phyloP scores from a whole-genome alignment of 2,113 vertebrate genomes.

The Rana temporaria region DNA sequence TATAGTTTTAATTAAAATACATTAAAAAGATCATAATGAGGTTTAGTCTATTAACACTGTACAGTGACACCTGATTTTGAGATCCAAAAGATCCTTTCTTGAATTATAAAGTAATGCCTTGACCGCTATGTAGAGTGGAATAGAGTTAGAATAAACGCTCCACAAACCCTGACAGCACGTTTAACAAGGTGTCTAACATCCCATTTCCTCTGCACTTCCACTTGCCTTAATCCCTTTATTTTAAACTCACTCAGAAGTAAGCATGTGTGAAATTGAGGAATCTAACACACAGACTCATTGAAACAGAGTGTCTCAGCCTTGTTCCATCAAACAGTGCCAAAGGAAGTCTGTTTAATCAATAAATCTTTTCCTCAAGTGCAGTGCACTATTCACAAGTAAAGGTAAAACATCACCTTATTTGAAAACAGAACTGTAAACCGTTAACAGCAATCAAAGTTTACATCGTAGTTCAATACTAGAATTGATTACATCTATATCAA shows the following conservation, averaged over 20 bases:
- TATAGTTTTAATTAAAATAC: no score
- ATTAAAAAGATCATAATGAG: no score
- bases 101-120: conserved; percentile 75
- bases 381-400: conserved; percentile 58
- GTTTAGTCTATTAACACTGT: no score
- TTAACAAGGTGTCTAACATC: conserved; percentile 94
- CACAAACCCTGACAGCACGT: conserved; percentile 85
- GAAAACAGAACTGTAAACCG: neutral
- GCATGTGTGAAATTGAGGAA: conserved; percentile 99
- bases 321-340: conserved; percentile 71
- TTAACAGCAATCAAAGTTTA: neutral
- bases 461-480: no score
- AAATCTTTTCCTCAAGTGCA: conserved; percentile 66
- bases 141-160: conserved; percentile 87
- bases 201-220: conserved; percentile 91
- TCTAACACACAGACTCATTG: conserved; percentile 82
- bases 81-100: conserved; percentile 52
- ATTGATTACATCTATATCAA: no score
- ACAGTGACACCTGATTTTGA: conserved; percentile 1
- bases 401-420: conserved; percentile 55
- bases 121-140: conserved; percentile 77
- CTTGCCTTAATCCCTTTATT: conserved; percentile 95
- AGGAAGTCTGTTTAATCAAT: conserved; percentile 70
- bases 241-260: conserved; percentile 96
- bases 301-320: conserved; percentile 71